A percentile compares a stretch with the other conserved stretches of the same genome.
These are phyloP conservation scores for Tetranychus cinnabarinus DNA, from an alignment of 1,140 invertebrate species.

Conservation along the genomic window DNA sequence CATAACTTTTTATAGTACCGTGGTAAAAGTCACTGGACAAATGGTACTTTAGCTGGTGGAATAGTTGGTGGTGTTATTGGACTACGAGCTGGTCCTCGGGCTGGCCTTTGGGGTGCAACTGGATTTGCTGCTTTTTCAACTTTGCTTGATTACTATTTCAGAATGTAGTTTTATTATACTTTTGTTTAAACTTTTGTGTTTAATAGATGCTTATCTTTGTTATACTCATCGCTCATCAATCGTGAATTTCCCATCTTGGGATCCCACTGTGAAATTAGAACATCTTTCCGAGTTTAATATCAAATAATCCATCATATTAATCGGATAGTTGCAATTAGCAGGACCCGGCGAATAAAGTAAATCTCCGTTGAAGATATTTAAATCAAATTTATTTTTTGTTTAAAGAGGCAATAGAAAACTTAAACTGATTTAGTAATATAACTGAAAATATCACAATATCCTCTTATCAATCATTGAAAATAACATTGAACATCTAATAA, in stretches of 20 bases:
- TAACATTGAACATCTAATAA: no score
- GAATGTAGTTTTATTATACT: neutral
- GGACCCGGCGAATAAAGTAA: no score
- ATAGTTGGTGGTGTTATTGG: constrained; percentile 55
- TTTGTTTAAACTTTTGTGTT: no score
- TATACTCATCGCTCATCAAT: neutral
- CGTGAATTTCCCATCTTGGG: neutral
- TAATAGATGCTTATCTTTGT: neutral
- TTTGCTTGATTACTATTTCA: constrained; percentile 75
- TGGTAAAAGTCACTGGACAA: constrained; percentile 76
- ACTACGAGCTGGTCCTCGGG: constrained; percentile 77
- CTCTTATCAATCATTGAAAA: no score
- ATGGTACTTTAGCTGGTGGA: neutral
- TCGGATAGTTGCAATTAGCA: no score
- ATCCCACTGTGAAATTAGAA: neutral
- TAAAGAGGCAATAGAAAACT: no score
- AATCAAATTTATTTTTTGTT: no score
- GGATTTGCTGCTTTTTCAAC: constrained; percentile 91
- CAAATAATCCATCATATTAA: no score
- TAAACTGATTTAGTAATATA: no score
- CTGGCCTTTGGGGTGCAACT: constrained; percentile 64
- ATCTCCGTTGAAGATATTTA: no score
- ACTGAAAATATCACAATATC: no score
- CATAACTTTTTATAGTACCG: constrained; percentile 36
- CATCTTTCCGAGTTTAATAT: no score